Evolutionary conservation across 2,888 invertebrate species (phyloP).

Genomic region (Lepidocyrtinus sp.): DNA sequence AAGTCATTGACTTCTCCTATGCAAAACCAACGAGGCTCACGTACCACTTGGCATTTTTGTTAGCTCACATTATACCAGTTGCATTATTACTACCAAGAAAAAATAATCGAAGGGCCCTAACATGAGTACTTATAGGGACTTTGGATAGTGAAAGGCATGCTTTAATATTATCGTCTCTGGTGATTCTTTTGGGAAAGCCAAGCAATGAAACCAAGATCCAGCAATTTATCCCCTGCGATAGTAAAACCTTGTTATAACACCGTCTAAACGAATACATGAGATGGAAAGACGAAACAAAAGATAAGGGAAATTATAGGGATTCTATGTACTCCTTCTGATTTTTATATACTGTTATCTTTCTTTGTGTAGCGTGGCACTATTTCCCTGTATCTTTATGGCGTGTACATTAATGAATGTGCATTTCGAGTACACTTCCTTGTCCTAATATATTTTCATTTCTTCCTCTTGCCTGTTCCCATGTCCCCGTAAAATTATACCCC

Average conservation of each 20-base stretch:
- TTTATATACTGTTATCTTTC: neutral
- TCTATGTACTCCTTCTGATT: neutral
- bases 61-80: too few species aligned
- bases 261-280: constrained; percentile 4
- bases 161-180: neutral
- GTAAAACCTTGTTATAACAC: constrained; percentile 12
- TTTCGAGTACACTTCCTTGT: constrained; percentile 39
- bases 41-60: too few species aligned
- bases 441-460: constrained; percentile 54
- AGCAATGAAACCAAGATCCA: constrained; percentile 4
- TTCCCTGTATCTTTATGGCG: constrained; percentile 7
- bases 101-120: too few species aligned
- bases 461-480: constrained; percentile 21
- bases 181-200: neutral
- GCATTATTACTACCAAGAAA: too few species aligned
- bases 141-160: too few species aligned
- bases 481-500: constrained; percentile 8
- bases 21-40: too few species aligned
- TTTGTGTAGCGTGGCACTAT: constrained; percentile 6
- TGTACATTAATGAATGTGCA: constrained; percentile 10
- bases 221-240: constrained; percentile 16
- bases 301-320: constrained; percentile 24
- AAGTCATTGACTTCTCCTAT: too few species aligned
- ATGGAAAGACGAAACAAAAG: neutral
- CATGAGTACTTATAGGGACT: too few species aligned